Evolutionary conservation across 2,113 vertebrate species (phyloP).

Genomic region (Pedetes capensis): DNA sequence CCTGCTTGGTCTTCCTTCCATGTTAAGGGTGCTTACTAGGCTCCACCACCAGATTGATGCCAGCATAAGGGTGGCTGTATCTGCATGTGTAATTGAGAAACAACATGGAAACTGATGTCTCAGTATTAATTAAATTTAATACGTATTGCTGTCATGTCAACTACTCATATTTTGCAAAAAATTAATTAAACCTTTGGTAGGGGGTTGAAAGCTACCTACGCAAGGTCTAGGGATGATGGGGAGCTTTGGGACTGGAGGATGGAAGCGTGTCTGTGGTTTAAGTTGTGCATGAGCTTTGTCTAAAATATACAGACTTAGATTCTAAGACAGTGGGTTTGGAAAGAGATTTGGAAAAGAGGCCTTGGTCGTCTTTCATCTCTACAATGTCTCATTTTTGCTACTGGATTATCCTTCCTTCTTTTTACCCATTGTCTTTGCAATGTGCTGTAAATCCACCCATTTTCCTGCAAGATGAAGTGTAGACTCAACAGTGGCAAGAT

Average conservation of each 20-base stretch:
- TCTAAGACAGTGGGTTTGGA: neutral
- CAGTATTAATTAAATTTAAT: conserved; percentile 68
- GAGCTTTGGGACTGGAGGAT: neutral
- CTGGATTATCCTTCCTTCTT: neutral
- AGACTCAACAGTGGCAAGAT: neutral
- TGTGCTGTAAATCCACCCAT: neutral
- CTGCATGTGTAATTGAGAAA: conserved; percentile 57
- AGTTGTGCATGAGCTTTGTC: neutral
- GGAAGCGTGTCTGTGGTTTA: neutral
- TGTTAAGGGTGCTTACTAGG: neutral
- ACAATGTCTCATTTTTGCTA: neutral
- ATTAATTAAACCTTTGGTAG: conserved; percentile 50
- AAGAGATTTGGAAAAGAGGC: neutral
- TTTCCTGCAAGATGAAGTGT: neutral
- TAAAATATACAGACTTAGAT: neutral
- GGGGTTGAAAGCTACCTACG: conserved; percentile 28
- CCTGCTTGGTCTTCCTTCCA: neutral
- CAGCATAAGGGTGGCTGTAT: neutral
- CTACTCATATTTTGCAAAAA: conserved; percentile 70
- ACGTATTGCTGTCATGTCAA: conserved; percentile 71
- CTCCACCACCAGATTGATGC: neutral
- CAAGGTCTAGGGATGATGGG: neutral
- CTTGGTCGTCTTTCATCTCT: neutral
- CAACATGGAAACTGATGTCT: fast-evolving
- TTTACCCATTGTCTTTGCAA: neutral